Evolutionary conservation across 1,140 invertebrate species (phyloP).

Genomic region (Brachystomella parvula): DNA sequence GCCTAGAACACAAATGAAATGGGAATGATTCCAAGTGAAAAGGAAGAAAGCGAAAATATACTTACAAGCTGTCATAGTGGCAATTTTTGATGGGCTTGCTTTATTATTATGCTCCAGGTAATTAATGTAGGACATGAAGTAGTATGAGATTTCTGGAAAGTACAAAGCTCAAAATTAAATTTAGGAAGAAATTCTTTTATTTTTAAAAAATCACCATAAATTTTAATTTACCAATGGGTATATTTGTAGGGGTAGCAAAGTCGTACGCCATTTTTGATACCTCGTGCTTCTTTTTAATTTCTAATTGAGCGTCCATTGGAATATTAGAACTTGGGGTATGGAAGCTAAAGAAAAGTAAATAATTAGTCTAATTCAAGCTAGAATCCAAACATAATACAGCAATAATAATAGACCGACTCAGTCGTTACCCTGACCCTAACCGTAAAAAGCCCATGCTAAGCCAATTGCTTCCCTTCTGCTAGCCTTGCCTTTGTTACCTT

Average conservation of each 20-base stretch:
- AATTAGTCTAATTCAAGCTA: no score
- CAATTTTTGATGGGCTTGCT: not conserved
- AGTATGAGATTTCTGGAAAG: conserved; percentile 6
- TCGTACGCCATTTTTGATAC: not conserved
- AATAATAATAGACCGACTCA: no score
- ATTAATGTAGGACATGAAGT: conserved; percentile 3
- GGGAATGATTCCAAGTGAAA: not conserved
- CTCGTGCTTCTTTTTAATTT: not conserved
- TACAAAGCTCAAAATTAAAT: not conserved
- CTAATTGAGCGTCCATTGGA: not conserved
- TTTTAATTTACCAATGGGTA: not conserved
- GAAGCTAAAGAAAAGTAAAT: no score
- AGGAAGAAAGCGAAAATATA: not conserved
- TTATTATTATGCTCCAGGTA: not conserved
- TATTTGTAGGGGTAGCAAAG: not conserved
- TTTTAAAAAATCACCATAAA: not conserved
- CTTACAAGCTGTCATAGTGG: not conserved
- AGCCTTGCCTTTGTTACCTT: no score
- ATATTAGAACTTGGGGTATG: conserved; percentile 1
- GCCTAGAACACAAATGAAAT: not conserved
- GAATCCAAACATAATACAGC: no score
- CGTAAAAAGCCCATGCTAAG: no score
- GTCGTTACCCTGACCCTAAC: no score
- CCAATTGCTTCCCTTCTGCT: no score
- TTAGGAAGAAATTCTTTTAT: not conserved